phyloP scores from a whole-genome alignment of 1,140 invertebrate genomes.

The Cherax destructor region DNA sequence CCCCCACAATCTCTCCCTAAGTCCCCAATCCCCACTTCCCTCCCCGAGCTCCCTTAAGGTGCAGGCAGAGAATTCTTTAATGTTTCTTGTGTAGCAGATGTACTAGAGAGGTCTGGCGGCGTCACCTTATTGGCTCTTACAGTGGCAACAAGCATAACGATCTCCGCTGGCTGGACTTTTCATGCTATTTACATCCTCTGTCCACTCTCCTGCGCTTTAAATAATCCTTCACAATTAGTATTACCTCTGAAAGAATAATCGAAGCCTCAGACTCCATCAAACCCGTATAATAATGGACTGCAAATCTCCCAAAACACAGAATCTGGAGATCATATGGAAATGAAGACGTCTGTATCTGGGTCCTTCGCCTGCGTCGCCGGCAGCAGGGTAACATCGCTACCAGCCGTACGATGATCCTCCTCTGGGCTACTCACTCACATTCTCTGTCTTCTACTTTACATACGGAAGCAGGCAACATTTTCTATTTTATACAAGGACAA shows the following conservation, averaged over 20 bases:
- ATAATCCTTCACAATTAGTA: neutral
- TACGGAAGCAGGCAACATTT: neutral
- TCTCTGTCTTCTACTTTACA: neutral
- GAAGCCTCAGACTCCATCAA: neutral
- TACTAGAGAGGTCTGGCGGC: conserved; percentile 57
- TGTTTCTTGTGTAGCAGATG: conserved; percentile 63
- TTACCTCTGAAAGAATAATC: neutral
- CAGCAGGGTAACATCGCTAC: conserved; percentile 45
- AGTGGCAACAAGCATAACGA: conserved; percentile 58
- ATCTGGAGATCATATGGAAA: conserved; percentile 66
- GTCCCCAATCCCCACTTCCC: neutral
- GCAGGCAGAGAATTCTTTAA: conserved; percentile 54
- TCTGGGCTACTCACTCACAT: neutral
- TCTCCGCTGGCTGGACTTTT: neutral
- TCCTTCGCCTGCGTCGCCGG: conserved; percentile 60
- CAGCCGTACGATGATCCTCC: conserved; percentile 33
- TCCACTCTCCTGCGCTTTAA: neutral
- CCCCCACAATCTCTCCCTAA: neutral
- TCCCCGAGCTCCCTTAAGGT: conserved; percentile 19
- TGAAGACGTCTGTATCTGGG: conserved; percentile 63
- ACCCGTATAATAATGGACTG: neutral
- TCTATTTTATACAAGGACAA: too few species aligned
- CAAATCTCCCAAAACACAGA: conserved; percentile 35
- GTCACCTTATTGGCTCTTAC: conserved; percentile 63
- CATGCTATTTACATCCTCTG: neutral